phyloP scores from a whole-genome alignment of 2,797 vertebrate genomes.

The Dryobates pubescens region DNA sequence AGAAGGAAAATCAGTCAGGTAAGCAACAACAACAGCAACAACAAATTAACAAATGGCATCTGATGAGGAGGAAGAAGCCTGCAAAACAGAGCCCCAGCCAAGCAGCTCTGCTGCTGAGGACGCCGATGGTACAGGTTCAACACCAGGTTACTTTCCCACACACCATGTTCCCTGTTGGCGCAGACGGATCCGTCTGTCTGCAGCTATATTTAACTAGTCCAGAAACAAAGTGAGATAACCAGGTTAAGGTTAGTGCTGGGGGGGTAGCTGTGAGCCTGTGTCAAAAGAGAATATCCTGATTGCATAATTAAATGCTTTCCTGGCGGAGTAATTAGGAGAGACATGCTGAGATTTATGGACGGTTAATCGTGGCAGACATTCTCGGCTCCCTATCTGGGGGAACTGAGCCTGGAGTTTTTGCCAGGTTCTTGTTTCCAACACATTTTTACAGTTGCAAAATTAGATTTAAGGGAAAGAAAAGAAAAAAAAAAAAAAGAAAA shows the following conservation, averaged over 20 bases:
- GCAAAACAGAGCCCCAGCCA: not conserved
- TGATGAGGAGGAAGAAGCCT: not conserved
- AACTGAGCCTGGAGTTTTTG: not conserved
- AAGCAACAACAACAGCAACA: not conserved
- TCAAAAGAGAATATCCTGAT: slow-evolving; percentile 8
- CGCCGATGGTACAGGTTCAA: slow-evolving; percentile 13
- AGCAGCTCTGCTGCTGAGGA: not conserved
- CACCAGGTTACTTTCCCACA: slow-evolving; percentile 68
- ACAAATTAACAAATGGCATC: not conserved
- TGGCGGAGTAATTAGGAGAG: slow-evolving; percentile 45
- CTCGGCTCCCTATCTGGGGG: slow-evolving; percentile 4
- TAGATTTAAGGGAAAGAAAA: not conserved
- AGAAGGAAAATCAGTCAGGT: not conserved
- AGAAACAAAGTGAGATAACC: slow-evolving; percentile 50
- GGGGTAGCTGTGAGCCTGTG: not conserved
- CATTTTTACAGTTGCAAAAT: slow-evolving; percentile 15
- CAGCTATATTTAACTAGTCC: slow-evolving; percentile 59
- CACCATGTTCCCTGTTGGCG: not conserved
- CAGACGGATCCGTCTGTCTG: slow-evolving; percentile 48
- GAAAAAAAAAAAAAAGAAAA: not conserved
- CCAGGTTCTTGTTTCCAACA: not conserved
- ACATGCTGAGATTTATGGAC: slow-evolving; percentile 45
- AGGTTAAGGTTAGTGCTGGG: slow-evolving; percentile 7
- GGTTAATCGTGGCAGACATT: not conserved
- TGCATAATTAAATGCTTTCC: slow-evolving; percentile 59